Conservation (phyloP, 2,113 vertebrate genomes). For the Piprites chloris region DNA sequence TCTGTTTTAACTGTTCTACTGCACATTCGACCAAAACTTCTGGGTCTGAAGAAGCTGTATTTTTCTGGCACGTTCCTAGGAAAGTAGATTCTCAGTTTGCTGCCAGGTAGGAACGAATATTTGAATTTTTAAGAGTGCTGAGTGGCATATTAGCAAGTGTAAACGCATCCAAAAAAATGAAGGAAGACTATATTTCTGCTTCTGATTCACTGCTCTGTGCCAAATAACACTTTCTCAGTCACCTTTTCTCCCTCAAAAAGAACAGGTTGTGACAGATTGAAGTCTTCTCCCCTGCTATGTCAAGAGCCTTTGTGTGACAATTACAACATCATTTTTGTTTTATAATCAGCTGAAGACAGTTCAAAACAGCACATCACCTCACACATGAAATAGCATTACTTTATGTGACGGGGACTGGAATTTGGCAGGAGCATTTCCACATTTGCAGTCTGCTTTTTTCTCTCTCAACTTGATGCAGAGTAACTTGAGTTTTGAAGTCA, state of each 20-base stretch:
- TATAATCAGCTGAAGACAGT: slow-evolving; percentile 57
- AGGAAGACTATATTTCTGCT: slow-evolving; percentile 30
- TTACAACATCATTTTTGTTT: slow-evolving; percentile 67
- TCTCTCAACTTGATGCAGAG: background rate
- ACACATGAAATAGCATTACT: slow-evolving; percentile 45
- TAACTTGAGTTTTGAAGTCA: slow-evolving; percentile 54
- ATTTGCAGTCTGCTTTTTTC: slow-evolving; percentile 50
- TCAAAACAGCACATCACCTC: slow-evolving; percentile 60
- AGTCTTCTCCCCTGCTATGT: slow-evolving; percentile 51
- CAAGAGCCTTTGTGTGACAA: slow-evolving; percentile 62
- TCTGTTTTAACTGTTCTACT: background rate
- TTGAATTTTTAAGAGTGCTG: slow-evolving; percentile 32
- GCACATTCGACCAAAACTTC: background rate
- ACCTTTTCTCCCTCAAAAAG: slow-evolving; percentile 60
- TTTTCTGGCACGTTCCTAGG: background rate
- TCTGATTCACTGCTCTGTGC: slow-evolving; percentile 23
- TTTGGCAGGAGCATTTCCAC: slow-evolving; percentile 50
- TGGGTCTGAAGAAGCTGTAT: background rate
- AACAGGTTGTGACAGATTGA: slow-evolving; percentile 62
- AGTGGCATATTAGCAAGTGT: slow-evolving; percentile 56
- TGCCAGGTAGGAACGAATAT: slow-evolving; percentile 36
- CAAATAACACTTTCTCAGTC: slow-evolving; percentile 53
- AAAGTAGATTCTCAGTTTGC: slow-evolving; percentile 3
- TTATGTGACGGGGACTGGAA: slow-evolving; percentile 13
- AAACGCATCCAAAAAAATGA: slow-evolving; percentile 43